phyloP scores from a whole-genome alignment of 2,797 vertebrate species.

The Cynopterus sphinx region DNA sequence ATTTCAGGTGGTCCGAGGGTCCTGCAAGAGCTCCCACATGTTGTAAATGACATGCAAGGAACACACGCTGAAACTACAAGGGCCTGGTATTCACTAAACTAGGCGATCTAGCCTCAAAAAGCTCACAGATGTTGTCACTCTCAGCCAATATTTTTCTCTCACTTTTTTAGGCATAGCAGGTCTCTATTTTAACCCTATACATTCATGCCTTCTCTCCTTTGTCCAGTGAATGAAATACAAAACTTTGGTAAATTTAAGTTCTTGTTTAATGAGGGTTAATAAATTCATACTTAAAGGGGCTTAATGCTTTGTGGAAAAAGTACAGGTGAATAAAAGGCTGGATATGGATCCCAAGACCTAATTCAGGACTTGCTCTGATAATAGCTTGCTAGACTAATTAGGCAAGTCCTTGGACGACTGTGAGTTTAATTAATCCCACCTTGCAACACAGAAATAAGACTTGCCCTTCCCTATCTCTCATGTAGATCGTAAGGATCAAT shows the following conservation, averaged over 20 bases:
- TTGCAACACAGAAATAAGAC: background rate
- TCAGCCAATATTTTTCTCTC: background rate
- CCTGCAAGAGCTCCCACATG: background rate
- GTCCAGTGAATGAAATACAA: background rate
- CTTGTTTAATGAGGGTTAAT: background rate
- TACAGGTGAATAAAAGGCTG: background rate
- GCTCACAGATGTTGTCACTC: conserved; percentile 8
- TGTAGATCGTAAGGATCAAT: background rate
- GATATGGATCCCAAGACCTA: background rate
- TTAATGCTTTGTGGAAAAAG: background rate
- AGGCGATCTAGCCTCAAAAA: conserved; percentile 7
- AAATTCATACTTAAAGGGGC: background rate
- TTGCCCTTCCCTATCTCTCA: background rate
- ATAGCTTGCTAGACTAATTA: background rate
- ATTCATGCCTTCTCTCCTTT: background rate
- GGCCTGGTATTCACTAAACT: background rate
- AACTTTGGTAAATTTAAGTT: background rate
- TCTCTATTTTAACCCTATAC: conserved; percentile 9
- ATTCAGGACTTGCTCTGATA: background rate
- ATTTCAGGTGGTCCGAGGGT: conserved; percentile 52
- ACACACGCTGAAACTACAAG: background rate
- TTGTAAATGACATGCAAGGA: background rate
- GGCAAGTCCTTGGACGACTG: background rate
- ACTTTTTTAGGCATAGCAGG: background rate
- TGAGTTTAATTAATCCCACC: conserved; percentile 33